Base-by-base conservation (phyloP, 2,113 vertebrate species). In the Typhlomys cinereus region DNA sequence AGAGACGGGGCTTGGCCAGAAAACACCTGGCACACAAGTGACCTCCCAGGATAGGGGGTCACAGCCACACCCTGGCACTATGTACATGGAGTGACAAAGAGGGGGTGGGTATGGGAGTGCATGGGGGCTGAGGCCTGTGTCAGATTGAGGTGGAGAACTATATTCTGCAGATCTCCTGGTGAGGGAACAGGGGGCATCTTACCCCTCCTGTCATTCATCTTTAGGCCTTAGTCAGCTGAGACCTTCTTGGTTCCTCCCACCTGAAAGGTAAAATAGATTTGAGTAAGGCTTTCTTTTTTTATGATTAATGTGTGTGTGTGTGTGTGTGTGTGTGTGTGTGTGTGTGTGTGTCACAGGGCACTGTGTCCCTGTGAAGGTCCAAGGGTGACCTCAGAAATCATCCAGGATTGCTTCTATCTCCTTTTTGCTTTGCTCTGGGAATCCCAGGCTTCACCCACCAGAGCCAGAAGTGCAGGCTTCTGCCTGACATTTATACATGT, bases 201-300 rank as follows among this genome's bases (percentile, higher is more conserved):
- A 94, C 54, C 23, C 52, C 48, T 27, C 64, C 25, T 85, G n/a
- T 93, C 48, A 1, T 89, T 69, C 34, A 8, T 76, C 21, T 71
- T 29, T 80, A 96, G 96, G 86, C 52, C 66, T 75, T 74, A 62
- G 48, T 82, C 71, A 54, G n/a, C 83, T 88, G 71, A 70, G 69
- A 94, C 52, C 89, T 75, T 46, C 54, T n/a, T 79, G 89, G 91
- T 54, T 88, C 94, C 93, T 78, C 48, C 3, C 1, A 74, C 83
- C 85, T 71, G 48, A 92, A 41, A 92, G 95, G 94, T 94, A 93
- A 96, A 92, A 67, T 46, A 14, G 61, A 36, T 83, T 23, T 83
- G 83, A n/a, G n/a, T n/a, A n/a, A n/a, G n/a, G n/a, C n/a, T n/a
- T n/a, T n/a, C n/a, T n/a, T n/a, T n/a, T n/a, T n/a, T n/a, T n/a